Percentiles rank a stretch among this genome's conserved stretches.
Evolutionary conservation across 2,888 invertebrate species (phyloP).

Genomic region (Tribolium freemani): DNA sequence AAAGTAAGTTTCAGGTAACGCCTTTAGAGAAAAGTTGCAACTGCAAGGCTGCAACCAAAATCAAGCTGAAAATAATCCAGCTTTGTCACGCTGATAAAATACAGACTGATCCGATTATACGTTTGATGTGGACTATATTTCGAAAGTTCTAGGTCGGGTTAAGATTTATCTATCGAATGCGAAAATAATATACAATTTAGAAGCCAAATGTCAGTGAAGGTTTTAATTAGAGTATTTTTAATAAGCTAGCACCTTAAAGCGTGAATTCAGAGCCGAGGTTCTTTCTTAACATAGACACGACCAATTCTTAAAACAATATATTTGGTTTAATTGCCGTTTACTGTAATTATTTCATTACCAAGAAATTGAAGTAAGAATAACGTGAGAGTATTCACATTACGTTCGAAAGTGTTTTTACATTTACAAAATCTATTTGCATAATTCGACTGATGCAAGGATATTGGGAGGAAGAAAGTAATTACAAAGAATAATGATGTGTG

Average conservation of each 20-base stretch:
- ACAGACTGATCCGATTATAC: neutral
- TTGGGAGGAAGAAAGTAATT: constrained; percentile 23
- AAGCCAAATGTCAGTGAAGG: constrained; percentile 26
- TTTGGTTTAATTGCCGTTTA: no score
- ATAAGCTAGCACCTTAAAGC: constrained; percentile 12
- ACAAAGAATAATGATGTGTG: constrained; percentile 14
- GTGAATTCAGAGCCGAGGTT: constrained; percentile 1
- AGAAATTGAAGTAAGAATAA: neutral
- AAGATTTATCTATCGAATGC: constrained; percentile 9
- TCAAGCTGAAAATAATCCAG: neutral
- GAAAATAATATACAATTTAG: constrained; percentile 16
- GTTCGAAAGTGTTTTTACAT: constrained; percentile 5
- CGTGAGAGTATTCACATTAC: constrained; percentile 27
- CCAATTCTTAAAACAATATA: neutral
- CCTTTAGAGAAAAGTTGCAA: neutral
- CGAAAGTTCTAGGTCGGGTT: constrained; percentile 31
- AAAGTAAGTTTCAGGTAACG: constrained; percentile 4
- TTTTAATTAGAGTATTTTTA: constrained; percentile 10
- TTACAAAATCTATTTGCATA: constrained; percentile 19
- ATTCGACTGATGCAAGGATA: constrained; percentile 16
- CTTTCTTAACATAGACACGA: constrained; percentile 2
- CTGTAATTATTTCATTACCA: neutral
- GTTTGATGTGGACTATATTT: constrained; percentile 10
- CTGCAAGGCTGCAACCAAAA: constrained; percentile 3
- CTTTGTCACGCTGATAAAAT: neutral